Percentiles rank a stretch among this genome's conserved stretches.
These are phyloP conservation scores for Eleginops maclovinus DNA, from an alignment of 2,113 vertebrate species.

Conservation along the genomic window DNA sequence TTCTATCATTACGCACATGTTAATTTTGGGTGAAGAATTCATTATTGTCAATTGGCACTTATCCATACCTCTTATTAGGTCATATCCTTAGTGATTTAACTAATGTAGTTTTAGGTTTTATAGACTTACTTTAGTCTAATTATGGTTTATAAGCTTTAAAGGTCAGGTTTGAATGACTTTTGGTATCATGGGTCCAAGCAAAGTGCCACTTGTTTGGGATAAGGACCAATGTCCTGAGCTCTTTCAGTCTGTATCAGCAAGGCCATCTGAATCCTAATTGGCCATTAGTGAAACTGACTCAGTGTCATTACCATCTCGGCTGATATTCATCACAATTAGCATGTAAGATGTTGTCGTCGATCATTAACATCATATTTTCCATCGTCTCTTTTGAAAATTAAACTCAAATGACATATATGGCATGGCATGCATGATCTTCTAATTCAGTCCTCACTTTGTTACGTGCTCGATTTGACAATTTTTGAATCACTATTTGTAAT, in stretches of 20 bases:
- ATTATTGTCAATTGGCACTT: neutral
- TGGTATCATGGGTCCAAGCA: neutral
- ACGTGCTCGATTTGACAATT: neutral
- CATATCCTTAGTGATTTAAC: neutral
- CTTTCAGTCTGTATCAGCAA: slow-evolving; percentile 11
- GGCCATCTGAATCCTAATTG: slow-evolving; percentile 61
- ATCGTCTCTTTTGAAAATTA: neutral
- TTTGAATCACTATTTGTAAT: neutral
- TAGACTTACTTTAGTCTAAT: neutral
- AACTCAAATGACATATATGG: neutral
- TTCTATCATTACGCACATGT: neutral
- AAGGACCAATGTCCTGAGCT: slow-evolving; percentile 22
- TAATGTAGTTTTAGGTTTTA: neutral
- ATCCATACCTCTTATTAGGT: neutral
- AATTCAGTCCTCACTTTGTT: too few species aligned
- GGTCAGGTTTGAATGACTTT: slow-evolving; percentile 10
- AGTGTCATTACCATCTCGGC: slow-evolving; percentile 22
- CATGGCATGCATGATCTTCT: neutral
- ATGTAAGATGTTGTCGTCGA: slow-evolving; percentile 22
- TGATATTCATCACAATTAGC: slow-evolving; percentile 45
- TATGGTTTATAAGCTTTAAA: neutral
- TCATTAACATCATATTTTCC: slow-evolving; percentile 1
- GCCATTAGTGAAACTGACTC: slow-evolving; percentile 36
- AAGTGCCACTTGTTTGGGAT: neutral
- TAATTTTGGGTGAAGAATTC: neutral